A percentile compares a stretch with the other conserved stretches of the same genome.
Evolutionary conservation across 2,113 vertebrate species (phyloP).

Genomic region (Entomyzon cyanotis): DNA sequence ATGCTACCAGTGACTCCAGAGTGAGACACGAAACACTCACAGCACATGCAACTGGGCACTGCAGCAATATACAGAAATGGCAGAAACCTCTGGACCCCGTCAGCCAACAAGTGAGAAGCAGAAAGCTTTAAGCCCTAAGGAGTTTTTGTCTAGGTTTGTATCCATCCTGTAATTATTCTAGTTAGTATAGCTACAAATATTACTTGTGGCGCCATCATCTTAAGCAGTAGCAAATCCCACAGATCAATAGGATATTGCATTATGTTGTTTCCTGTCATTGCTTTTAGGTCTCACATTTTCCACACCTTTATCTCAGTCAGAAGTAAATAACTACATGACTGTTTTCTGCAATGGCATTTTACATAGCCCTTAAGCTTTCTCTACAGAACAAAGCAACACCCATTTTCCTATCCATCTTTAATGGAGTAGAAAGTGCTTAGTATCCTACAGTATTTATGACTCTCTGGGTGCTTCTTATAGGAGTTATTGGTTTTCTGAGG

Average conservation of each 20-base stretch:
- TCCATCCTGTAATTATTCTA: background rate
- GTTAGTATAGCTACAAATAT: background rate
- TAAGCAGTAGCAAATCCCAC: background rate
- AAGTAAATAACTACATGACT: background rate
- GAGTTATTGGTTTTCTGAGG: background rate
- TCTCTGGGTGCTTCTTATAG: background rate
- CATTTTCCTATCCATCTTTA: background rate
- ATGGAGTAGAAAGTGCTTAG: background rate
- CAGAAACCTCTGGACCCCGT: background rate
- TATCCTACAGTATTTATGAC: background rate
- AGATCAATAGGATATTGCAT: conserved; percentile 22
- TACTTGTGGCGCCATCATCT: background rate
- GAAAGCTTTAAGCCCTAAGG: background rate
- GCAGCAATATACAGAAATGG: background rate
- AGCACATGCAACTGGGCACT: background rate
- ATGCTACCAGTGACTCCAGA: background rate
- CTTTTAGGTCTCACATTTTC: background rate
- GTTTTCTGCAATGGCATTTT: background rate
- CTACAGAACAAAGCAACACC: background rate
- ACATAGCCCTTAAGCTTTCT: background rate
- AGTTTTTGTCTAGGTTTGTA: background rate
- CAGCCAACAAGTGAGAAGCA: background rate
- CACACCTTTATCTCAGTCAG: background rate
- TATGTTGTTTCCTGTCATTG: background rate
- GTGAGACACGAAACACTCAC: background rate